A percentile compares a stretch with the other conserved stretches of the same genome.
Evolutionary conservation across 2,797 vertebrate species (phyloP).

Genomic region (Anisognathus igniventris): DNA sequence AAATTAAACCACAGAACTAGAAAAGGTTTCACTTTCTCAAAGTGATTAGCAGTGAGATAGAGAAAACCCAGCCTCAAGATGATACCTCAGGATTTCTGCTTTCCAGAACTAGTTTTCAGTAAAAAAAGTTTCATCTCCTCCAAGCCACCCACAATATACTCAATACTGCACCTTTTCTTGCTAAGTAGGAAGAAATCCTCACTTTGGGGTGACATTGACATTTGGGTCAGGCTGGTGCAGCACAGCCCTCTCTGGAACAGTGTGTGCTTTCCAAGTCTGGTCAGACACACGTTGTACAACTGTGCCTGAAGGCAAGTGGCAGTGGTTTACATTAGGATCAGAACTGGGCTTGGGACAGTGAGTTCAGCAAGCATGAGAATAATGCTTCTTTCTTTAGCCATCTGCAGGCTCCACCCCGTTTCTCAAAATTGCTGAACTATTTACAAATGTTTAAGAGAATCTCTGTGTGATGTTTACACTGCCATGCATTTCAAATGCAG

Average conservation of each 20-base stretch:
- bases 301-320: constrained; percentile 30
- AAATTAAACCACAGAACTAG: neutral
- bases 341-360: neutral
- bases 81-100: neutral
- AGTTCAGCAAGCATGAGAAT: neutral
- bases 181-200: constrained; percentile 32
- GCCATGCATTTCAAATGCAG: neutral
- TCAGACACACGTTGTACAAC: constrained; percentile 1
- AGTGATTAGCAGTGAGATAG: neutral
- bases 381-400: neutral
- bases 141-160: neutral
- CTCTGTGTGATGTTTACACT: constrained; percentile 45
- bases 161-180: constrained; percentile 36
- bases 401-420: neutral
- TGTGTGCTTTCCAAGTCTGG: constrained; percentile 56
- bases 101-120: neutral
- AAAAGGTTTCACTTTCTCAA: neutral
- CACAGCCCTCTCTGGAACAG: constrained; percentile 29
- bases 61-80: neutral
- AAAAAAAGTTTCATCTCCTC: neutral
- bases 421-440: constrained; percentile 48
- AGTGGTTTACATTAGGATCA: neutral
- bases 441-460: constrained; percentile 50
- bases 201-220: neutral
- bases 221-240: constrained; percentile 24